Base-by-base conservation (phyloP, 2,797 vertebrate species). In the Acanthornis magna region DNA sequence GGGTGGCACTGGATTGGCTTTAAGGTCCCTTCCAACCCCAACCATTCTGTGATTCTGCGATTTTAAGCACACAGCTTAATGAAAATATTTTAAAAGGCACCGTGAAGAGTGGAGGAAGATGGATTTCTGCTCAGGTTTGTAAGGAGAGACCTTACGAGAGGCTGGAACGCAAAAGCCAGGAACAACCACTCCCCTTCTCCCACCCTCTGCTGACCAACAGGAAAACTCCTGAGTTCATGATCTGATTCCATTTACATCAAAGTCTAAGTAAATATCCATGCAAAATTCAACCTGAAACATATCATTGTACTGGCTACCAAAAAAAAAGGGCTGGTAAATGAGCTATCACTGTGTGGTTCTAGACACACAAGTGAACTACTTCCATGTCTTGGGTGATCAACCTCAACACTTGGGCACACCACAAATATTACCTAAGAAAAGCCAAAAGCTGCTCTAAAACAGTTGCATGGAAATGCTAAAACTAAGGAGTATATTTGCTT, bases 1-100 rank as follows among this genome's bases (percentile, higher is more conserved):
- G 16, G 18, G 11, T 16, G 55, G 48, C 0, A 43, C 1, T 0
- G 3, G 23, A 16, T 45, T n/a, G 1, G 5, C 10, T 57, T 63
- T 34, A 7, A 70, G 8, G 3, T 45, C 2, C 10, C 5, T 62
- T 43, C 62, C 20, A 63, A 11, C 8, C 27, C 50, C 38, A 51
- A 15, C 38, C 43, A 30, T 45, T 30, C 50, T 43, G 32, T 5
- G 32, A 50, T 16, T 66, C 45, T 45, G 11, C 12, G 20, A 66
- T 45, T 70, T 86, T 48, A n/a, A 72, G 51, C 16, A 47, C 7
- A 30, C 10, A 50, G 16, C 32, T 77, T 6, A 2, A 58, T 61
- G 51, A 88, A 86, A 94, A 48, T 25, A 78, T 51, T 38, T 57
- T 0, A 8, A 79, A 87, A 70, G 71, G 14, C 63, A 43, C 7